Conservation (phyloP, 2,797 vertebrate species). For the Gambelia wislizenii region DNA sequence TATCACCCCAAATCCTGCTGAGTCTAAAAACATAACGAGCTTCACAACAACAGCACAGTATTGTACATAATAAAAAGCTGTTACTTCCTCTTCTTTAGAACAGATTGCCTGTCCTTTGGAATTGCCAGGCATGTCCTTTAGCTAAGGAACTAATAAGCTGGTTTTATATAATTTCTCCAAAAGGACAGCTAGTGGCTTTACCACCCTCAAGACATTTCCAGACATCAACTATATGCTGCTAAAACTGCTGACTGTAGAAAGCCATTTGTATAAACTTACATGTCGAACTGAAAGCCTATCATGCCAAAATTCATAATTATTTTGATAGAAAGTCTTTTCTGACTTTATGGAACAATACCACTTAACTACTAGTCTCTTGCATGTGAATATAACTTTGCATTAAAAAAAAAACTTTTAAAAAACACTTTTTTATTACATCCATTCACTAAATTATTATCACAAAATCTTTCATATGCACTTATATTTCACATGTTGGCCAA, state of each 20-base stretch:
- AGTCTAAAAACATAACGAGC: background rate
- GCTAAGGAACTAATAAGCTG: background rate
- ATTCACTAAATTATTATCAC: constrained; percentile 30
- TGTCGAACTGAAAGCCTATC: background rate
- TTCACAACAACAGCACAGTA: background rate
- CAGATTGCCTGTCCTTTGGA: background rate
- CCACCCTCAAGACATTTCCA: background rate
- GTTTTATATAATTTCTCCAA: background rate
- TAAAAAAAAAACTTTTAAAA: constrained; percentile 24
- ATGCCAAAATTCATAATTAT: background rate
- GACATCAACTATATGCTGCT: background rate
- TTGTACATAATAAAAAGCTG: background rate
- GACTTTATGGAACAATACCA: background rate
- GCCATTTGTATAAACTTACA: background rate
- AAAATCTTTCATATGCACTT: constrained; percentile 51
- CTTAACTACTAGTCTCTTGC: constrained; percentile 6
- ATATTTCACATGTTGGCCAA: constrained; percentile 64
- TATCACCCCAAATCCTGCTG: background rate
- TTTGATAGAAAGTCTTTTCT: background rate
- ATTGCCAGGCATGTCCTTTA: background rate
- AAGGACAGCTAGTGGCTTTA: background rate
- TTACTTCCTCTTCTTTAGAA: background rate
- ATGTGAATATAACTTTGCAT: constrained; percentile 27
- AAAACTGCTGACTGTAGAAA: background rate
- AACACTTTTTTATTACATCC: constrained; percentile 24